These are phyloP conservation scores for Telmatherina bonti DNA, from an alignment of 2,797 vertebrate species.

Conservation along the genomic window DNA sequence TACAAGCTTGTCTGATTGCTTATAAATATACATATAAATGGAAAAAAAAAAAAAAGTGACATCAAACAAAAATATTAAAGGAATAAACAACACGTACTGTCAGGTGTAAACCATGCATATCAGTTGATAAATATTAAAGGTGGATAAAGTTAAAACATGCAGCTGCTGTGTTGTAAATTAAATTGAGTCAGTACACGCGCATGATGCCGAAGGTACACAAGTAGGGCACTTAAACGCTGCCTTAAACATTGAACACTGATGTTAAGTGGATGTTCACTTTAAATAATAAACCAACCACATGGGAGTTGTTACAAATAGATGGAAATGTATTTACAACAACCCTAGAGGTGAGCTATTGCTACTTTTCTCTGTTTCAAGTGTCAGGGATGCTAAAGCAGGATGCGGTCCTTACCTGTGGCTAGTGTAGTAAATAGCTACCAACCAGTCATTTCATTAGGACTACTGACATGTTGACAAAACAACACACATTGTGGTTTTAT, in stretches of 20 bases:
- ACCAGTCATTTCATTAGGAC: neutral
- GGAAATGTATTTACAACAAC: conserved; percentile 13
- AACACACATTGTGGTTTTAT: too few species aligned
- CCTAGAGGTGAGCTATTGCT: conserved; percentile 16
- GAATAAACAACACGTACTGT: conserved; percentile 3
- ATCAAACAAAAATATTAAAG: conserved; percentile 18
- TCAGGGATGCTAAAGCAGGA: conserved; percentile 8
- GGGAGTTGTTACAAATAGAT: conserved; percentile 40
- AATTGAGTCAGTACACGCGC: conserved; percentile 47
- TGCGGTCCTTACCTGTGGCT: neutral
- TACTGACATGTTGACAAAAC: neutral
- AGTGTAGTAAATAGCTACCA: neutral
- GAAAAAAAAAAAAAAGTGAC: conserved; percentile 24
- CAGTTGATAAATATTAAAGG: conserved; percentile 24
- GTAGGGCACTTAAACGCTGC: conserved; percentile 40
- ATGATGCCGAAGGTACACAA: conserved; percentile 22
- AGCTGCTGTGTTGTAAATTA: conserved; percentile 19
- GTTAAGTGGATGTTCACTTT: conserved; percentile 57
- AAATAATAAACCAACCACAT: conserved; percentile 46
- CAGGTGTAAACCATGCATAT: conserved; percentile 1
- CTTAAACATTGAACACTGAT: conserved; percentile 21
- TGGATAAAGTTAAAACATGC: conserved; percentile 10
- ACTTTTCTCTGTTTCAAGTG: conserved; percentile 21
- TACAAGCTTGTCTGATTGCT: conserved; percentile 24
- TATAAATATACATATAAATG: conserved; percentile 22